These are phyloP conservation scores for Nomia melanderi DNA, from an alignment of 1,140 invertebrate genomes.

Conservation along the genomic window DNA sequence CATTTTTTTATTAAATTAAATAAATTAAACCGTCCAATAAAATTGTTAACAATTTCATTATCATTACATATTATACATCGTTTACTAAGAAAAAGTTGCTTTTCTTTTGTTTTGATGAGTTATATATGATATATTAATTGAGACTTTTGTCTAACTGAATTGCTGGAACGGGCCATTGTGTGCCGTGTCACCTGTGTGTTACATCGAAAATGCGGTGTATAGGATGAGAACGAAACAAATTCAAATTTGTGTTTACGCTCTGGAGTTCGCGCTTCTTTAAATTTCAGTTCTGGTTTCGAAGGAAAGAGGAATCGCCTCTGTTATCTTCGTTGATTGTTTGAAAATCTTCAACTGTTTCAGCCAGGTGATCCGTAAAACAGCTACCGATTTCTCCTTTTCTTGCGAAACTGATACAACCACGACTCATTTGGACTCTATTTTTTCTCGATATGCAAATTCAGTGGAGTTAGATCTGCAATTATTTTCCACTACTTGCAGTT, in stretches of 20 bases:
- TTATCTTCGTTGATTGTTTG: slow-evolving; percentile 74
- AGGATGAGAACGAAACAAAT: background rate
- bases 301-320: slow-evolving; percentile 40
- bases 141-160: no score
- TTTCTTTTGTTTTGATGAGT: no score
- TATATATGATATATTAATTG: no score
- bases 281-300: background rate
- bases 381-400: slow-evolving; percentile 22
- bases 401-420: slow-evolving; percentile 29
- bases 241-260: slow-evolving; percentile 2
- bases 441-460: background rate
- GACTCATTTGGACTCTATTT: background rate
- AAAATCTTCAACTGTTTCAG: slow-evolving; percentile 67
- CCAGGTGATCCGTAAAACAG: slow-evolving; percentile 53
- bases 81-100: no score
- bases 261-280: background rate
- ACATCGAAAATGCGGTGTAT: background rate
- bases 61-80: no score
- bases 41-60: no score
- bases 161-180: no score
- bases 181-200: background rate
- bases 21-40: no score
- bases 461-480: slow-evolving; percentile 8
- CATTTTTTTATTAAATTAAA: no score
- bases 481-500: background rate